Percentiles rank a stretch among this genome's conserved stretches.
Evolutionary conservation across 2,797 vertebrate genomes (phyloP).

Genomic region (Leuciscus waleckii): DNA sequence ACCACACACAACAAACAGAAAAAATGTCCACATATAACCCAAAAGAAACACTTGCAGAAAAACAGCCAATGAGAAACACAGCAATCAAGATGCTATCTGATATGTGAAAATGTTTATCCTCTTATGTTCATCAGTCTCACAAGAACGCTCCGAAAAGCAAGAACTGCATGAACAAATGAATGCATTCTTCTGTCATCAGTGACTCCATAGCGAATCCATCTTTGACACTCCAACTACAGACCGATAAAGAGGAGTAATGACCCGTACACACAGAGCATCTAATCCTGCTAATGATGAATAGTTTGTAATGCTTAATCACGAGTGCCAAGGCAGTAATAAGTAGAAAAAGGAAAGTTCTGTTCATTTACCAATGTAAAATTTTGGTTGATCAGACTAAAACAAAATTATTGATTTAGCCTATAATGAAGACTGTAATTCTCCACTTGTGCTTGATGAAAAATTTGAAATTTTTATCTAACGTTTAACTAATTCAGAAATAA

Average conservation of each 20-base stretch:
- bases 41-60: not conserved
- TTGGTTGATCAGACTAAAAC: not conserved
- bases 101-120: not conserved
- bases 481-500: conserved; percentile 7
- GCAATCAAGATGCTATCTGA: not conserved
- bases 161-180: not conserved
- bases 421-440: not conserved
- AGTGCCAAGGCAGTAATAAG: not conserved
- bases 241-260: conserved; percentile 6
- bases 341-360: not conserved
- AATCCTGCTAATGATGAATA: conserved; percentile 12
- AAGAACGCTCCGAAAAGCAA: not conserved
- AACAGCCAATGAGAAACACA: not conserved
- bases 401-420: not conserved
- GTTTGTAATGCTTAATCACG: conserved; percentile 14
- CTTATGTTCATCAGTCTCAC: conserved; percentile 6
- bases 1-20: not conserved
- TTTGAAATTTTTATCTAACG: too few species aligned
- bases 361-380: not conserved
- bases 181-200: conserved; percentile 21
- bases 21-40: conserved; percentile 8
- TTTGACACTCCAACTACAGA: conserved; percentile 10
- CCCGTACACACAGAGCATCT: conserved; percentile 7
- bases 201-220: not conserved
- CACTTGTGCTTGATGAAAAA: not conserved